Conservation (phyloP, 1,140 invertebrate species). For the Drosophila willistoni region DNA sequence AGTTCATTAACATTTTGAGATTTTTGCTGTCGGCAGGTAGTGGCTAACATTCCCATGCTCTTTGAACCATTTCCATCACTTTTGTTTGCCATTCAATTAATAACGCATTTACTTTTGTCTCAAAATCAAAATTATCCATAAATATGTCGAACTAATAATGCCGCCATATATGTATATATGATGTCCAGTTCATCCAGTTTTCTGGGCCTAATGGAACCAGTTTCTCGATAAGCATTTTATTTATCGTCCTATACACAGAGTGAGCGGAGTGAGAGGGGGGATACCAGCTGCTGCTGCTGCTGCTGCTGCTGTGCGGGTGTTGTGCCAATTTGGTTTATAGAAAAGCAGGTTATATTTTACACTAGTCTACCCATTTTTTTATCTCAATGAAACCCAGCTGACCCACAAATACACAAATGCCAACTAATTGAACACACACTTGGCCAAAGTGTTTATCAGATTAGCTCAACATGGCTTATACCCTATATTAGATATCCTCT, state of each 20-base stretch:
- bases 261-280: not conserved
- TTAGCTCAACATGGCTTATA: no score
- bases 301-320: slow-evolving; percentile 53
- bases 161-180: slow-evolving; percentile 36
- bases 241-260: slow-evolving; percentile 56
- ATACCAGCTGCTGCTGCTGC: not conserved
- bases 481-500: no score
- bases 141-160: slow-evolving; percentile 29
- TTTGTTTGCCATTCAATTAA: slow-evolving; percentile 19
- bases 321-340: slow-evolving; percentile 43
- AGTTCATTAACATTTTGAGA: slow-evolving; percentile 52
- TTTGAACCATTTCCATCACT: slow-evolving; percentile 14
- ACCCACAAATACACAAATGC: not conserved
- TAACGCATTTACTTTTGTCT: slow-evolving; percentile 7
- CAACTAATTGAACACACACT: not conserved
- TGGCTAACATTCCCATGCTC: slow-evolving; percentile 14
- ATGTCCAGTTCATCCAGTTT: slow-evolving; percentile 30
- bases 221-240: slow-evolving; percentile 73
- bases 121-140: slow-evolving; percentile 41
- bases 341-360: slow-evolving; percentile 14
- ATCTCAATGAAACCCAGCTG: not conserved
- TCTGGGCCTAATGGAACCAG: slow-evolving; percentile 73
- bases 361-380: slow-evolving; percentile 12
- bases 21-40: not conserved
- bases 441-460: no score